These are phyloP conservation scores for Channa striata DNA, from an alignment of 2,797 vertebrate species.

Conservation along the genomic window DNA sequence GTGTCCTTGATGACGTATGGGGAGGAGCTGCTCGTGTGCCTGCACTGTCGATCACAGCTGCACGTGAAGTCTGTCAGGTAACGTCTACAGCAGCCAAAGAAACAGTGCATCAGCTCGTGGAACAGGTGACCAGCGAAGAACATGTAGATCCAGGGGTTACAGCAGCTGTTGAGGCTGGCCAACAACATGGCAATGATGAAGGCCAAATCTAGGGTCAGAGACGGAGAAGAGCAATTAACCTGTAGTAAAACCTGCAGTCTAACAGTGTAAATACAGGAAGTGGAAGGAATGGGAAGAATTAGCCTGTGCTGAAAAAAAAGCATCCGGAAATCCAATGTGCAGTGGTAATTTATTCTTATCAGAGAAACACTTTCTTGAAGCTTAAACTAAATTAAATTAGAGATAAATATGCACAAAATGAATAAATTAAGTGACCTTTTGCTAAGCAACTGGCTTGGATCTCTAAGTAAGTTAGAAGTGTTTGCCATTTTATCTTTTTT, in stretches of 20 bases:
- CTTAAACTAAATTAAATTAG: too few relatives aligned
- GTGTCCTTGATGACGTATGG: constrained; percentile 85
- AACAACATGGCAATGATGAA: constrained; percentile 97
- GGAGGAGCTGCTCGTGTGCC: constrained; percentile 86
- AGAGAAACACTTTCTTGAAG: too few relatives aligned
- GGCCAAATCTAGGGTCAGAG: constrained; percentile 83
- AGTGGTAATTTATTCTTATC: too few relatives aligned
- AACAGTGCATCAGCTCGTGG: constrained; percentile 87
- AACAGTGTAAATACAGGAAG: neutral
- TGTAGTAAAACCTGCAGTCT: neutral
- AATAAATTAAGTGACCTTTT: too few relatives aligned
- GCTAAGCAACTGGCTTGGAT: too few relatives aligned
- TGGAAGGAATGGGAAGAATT: neutral
- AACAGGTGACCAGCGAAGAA: constrained; percentile 96
- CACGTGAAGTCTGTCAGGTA: constrained; percentile 78
- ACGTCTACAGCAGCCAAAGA: constrained; percentile 87
- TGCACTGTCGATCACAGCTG: constrained; percentile 77
- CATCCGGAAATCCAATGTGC: too few relatives aligned
- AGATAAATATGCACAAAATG: too few relatives aligned
- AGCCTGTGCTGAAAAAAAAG: neutral
- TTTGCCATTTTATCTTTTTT: neutral
- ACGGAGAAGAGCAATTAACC: constrained; percentile 13
- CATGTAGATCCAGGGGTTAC: constrained; percentile 99
- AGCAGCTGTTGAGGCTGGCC: constrained; percentile 99
- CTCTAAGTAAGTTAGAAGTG: too few relatives aligned